Base-by-base conservation (phyloP, 2,113 vertebrate species). In the Tamias sibiricus region DNA sequence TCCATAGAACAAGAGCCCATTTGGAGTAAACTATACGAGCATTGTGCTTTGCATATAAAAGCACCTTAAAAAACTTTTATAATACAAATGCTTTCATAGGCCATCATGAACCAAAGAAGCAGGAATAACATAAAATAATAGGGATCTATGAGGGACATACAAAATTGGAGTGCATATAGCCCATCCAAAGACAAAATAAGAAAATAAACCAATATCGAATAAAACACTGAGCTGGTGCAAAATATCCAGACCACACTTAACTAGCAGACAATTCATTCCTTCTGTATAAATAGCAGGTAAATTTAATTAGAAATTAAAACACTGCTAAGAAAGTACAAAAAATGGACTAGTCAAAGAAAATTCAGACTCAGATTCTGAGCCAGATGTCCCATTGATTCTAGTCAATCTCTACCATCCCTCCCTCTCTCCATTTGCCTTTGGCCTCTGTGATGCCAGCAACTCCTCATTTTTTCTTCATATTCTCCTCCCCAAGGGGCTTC, bases 21-120 rank as follows among this genome's bases (percentile, higher is more conserved):
- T 90, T 91, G 42, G 14, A 87, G 17, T 40, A 52, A 92, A 95
- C 42, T 75, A 13, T 24, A n/a, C 44, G 35, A 94, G 20, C 32
- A 44, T 57, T 89, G 59, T 81, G 32, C n/a, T 93, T n/a, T 89
- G 28, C 69, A 57, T 79, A 13, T 54, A 40, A 82, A 74, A 20
- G 3, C 42, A 86, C 24, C 72, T 89, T 64, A 91, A 93, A 86
- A 89, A 77, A 26, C 17, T 80, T 94, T 0, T 30, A 84, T 62
- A 52, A 69, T 8, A n/a, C 19, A 91, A 72, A 77, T n/a, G 44
- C 13, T 77, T 95, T 87, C 12, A 52, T n/a, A 32, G 42, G 42
- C 11, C 35, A 91, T 87, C 72, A 89, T 17, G 71, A 94, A 86
- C 93, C 37, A 97, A 87, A 62, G 17, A 85, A 91, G 44, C 16